Evolutionary conservation across 2,113 vertebrate species (phyloP).

Genomic region (Jacana jacana): DNA sequence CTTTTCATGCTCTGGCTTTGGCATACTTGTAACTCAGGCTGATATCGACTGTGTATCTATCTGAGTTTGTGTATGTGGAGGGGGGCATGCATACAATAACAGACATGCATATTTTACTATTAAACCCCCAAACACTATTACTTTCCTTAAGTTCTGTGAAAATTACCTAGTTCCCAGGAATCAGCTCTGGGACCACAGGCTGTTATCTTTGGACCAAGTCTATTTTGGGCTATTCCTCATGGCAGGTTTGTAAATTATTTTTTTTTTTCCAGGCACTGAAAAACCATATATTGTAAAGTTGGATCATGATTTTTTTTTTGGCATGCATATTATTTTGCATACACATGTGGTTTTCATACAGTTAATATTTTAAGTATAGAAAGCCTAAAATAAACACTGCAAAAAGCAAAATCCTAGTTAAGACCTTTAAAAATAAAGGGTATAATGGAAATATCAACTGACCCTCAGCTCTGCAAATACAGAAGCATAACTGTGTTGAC

Average conservation of each 20-base stretch:
- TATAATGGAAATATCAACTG: constrained; percentile 42
- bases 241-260: neutral
- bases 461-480: constrained; percentile 45
- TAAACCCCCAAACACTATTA: neutral
- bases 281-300: neutral
- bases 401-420: constrained; percentile 20
- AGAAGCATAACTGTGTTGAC: constrained; percentile 43
- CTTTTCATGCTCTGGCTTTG: neutral
- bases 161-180: neutral
- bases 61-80: neutral
- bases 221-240: neutral
- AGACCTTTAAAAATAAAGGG: constrained; percentile 55
- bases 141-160: neutral
- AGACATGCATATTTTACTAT: neutral
- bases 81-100: neutral
- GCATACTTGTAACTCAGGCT: neutral
- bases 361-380: constrained; percentile 53
- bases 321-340: constrained; percentile 14
- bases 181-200: neutral
- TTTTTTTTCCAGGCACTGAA: neutral
- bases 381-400: constrained; percentile 30
- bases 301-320: neutral
- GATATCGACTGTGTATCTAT: neutral
- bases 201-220: neutral
- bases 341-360: constrained; percentile 7